phyloP scores from a whole-genome alignment of 2,888 invertebrate species.

The Macrophya alboannulata region DNA sequence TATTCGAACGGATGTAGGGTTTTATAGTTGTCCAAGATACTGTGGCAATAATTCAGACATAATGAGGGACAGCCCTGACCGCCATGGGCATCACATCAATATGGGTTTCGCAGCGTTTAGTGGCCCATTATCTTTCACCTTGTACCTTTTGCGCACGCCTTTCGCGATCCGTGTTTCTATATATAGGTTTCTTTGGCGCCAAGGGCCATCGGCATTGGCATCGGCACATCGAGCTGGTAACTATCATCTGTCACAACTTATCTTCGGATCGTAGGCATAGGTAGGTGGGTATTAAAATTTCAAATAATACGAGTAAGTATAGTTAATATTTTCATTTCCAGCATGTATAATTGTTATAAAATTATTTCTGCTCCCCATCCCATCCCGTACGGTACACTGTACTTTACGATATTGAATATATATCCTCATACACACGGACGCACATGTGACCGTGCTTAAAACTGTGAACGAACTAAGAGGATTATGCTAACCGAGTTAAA shows the following conservation, averaged over 20 bases:
- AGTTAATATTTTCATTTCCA: neutral
- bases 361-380: no score
- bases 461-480: constrained; percentile 27
- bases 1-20: constrained; percentile 62
- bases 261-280: neutral
- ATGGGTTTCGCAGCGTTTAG: constrained; percentile 46
- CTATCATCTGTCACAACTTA: constrained; percentile 17
- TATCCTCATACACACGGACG: no score
- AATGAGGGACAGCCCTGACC: constrained; percentile 67
- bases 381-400: no score
- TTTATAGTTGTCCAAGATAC: constrained; percentile 64
- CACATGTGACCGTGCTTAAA: no score
- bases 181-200: constrained; percentile 29
- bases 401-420: no score
- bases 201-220: constrained; percentile 5
- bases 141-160: constrained; percentile 50
- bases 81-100: constrained; percentile 57
- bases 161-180: constrained; percentile 37
- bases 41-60: constrained; percentile 66
- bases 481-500: constrained; percentile 21
- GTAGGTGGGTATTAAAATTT: neutral
- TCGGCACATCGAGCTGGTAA: neutral
- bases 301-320: neutral
- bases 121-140: constrained; percentile 54
- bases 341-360: neutral